phyloP scores from a whole-genome alignment of 23 tunicate genomes.

The Ciona savignyi region DNA sequence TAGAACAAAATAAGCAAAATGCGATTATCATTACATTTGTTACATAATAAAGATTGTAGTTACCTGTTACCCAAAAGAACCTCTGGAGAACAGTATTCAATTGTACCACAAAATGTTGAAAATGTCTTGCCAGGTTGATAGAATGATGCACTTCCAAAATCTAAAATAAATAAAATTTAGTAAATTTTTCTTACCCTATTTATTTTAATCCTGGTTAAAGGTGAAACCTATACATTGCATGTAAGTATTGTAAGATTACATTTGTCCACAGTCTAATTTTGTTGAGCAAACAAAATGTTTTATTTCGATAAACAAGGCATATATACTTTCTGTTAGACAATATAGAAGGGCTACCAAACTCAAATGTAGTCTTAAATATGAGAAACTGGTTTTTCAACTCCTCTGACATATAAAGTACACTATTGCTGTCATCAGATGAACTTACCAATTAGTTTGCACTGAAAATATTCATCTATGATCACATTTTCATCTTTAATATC shows the following conservation, averaged over 20 bases:
- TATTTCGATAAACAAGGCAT: neutral
- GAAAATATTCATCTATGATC: constrained; percentile 29
- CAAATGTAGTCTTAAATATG: too few relatives aligned
- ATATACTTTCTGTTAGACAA: neutral
- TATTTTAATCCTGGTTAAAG: too few relatives aligned
- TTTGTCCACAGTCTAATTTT: too few relatives aligned
- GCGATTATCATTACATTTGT: neutral
- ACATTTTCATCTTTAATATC: constrained; percentile 60
- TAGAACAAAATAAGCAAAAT: neutral
- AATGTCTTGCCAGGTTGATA: constrained; percentile 39
- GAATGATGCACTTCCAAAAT: constrained; percentile 86
- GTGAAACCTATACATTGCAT: too few relatives aligned
- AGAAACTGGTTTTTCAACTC: too few relatives aligned
- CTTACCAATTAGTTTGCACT: constrained; percentile 48
- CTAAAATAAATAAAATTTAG: too few relatives aligned
- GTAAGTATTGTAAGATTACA: too few relatives aligned
- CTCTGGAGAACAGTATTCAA: constrained; percentile 78
- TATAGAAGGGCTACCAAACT: too few relatives aligned
- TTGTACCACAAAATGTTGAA: constrained; percentile 75
- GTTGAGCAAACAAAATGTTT: too few relatives aligned
- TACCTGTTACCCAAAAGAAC: constrained; percentile 66
- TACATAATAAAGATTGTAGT: neutral
- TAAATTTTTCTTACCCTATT: too few relatives aligned
- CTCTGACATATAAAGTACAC: too few relatives aligned
- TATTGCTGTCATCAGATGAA: too few relatives aligned